Percentiles rank a stretch among this genome's conserved stretches.
phyloP scores from a whole-genome alignment of 2,797 vertebrate genomes.

The Arctocebus calabarensis region DNA sequence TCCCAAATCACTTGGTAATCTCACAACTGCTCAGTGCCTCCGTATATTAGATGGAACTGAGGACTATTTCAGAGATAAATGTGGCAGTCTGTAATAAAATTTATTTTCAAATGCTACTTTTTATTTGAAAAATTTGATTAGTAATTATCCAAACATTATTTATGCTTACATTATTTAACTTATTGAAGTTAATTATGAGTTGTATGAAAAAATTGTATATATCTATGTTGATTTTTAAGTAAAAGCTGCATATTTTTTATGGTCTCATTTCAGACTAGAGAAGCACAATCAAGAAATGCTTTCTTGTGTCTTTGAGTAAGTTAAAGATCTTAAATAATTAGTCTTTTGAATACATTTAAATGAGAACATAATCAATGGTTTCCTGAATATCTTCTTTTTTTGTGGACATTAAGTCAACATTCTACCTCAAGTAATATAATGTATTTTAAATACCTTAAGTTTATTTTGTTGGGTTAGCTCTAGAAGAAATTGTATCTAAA shows the following conservation, averaged over 20 bases:
- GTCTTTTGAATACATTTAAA: constrained; percentile 6
- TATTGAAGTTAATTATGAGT: not conserved
- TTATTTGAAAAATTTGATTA: not conserved
- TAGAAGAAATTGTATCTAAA: constrained; percentile 52
- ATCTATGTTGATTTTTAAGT: not conserved
- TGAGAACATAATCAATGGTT: constrained; percentile 47
- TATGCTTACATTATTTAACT: not conserved
- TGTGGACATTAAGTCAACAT: constrained; percentile 1
- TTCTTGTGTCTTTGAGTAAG: not conserved
- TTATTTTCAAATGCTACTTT: constrained; percentile 21
- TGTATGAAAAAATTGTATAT: not conserved
- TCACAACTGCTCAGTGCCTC: not conserved
- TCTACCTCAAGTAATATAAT: not conserved
- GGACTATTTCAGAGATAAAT: not conserved
- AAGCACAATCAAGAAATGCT: not conserved
- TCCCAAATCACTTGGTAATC: not conserved
- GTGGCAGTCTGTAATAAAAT: not conserved
- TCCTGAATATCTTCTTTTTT: constrained; percentile 7
- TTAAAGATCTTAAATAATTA: constrained; percentile 53
- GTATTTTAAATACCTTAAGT: not conserved
- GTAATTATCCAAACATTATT: constrained; percentile 39
- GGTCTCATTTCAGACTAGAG: constrained; percentile 1
- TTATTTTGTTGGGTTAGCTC: constrained; percentile 27
- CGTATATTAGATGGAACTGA: not conserved
- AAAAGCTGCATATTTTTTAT: not conserved